A percentile compares a stretch with the other conserved stretches of the same genome.
Conservation (phyloP, 2,113 vertebrate species). For the Ammodramus savannarum region DNA sequence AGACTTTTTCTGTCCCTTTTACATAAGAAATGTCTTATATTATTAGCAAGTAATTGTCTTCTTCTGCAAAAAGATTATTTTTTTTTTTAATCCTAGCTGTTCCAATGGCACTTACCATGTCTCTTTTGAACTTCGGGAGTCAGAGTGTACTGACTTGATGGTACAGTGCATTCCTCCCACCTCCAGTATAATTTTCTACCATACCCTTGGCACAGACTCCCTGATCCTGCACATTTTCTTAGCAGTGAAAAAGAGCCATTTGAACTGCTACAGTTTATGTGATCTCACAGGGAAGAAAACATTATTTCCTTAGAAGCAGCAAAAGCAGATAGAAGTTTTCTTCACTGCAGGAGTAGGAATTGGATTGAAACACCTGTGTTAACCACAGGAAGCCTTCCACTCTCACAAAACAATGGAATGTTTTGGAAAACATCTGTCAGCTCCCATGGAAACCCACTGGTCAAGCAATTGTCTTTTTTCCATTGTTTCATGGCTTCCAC, state of each 20-base stretch:
- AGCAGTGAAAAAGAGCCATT: background rate
- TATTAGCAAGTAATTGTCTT: background rate
- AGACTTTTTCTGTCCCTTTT: background rate
- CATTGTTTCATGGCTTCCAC: background rate
- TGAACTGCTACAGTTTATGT: background rate
- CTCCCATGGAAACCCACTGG: background rate
- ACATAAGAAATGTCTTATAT: background rate
- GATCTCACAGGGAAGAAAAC: background rate
- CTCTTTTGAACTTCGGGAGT: background rate
- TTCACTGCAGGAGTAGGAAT: background rate
- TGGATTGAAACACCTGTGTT: background rate
- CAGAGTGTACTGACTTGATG: background rate
- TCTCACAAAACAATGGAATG: background rate
- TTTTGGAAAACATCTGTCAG: background rate
- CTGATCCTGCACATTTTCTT: background rate
- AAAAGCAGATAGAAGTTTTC: background rate
- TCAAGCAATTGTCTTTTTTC: background rate
- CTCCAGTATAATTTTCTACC: background rate
- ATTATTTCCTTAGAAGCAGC: background rate
- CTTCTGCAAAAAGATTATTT: background rate
- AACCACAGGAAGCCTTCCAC: background rate
- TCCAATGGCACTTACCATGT: background rate
- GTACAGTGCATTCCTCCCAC: background rate
- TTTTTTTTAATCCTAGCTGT: background rate
- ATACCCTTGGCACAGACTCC: background rate